Base-by-base conservation (phyloP, 2,888 invertebrate species). In the Syritta pipiens region DNA sequence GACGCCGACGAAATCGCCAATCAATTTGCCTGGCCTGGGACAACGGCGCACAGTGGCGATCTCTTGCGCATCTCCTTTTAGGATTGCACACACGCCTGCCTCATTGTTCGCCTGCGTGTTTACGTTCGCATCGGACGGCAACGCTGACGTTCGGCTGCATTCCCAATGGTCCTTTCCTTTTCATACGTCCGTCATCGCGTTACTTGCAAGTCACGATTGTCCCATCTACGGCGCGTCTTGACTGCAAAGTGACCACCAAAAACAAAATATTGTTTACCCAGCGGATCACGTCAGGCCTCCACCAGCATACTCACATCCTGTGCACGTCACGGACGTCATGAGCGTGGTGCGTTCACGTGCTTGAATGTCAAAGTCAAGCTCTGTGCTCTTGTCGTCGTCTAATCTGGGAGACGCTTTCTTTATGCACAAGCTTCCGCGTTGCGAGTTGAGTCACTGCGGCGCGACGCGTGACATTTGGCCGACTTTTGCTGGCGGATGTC, bases 21-120 rank as follows among this genome's bases (percentile, higher is more conserved):
- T 77, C 77, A 77, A 77, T 77, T 65, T 65, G 59, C 63, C 72
- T 59, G 76, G n/a, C n/a, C n/a, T n/a, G n/a, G n/a, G n/a, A n/a
- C n/a, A n/a, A n/a, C 59, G 55, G 28, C 14, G 37, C 37, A 17
- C 59, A 77, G 63, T 51, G 57, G 19, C 32, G n/a, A 62, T 10
- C 57, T 76, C n/a, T n/a, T n/a, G n/a, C 17, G 9, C 35, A 63
- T 69, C 48, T 55, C 42, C 67, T 44, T 57, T 68, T 55, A 48
- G 48, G 30, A 57, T 40, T 22, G 57, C 32, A 35, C 51, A 14
- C 9, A 2, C 24, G 2, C 5, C 17, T 7, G 40, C 57, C 10
- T 17, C 24, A 32, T 46, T 63, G 7, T 2, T 5, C 10, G 22
- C 53, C 28, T 55, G 28, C 51, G 28, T 51, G 35, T 48, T n/a